Base-by-base conservation (phyloP, 2,113 vertebrate species). In the Eretmodus cyanostictus region DNA sequence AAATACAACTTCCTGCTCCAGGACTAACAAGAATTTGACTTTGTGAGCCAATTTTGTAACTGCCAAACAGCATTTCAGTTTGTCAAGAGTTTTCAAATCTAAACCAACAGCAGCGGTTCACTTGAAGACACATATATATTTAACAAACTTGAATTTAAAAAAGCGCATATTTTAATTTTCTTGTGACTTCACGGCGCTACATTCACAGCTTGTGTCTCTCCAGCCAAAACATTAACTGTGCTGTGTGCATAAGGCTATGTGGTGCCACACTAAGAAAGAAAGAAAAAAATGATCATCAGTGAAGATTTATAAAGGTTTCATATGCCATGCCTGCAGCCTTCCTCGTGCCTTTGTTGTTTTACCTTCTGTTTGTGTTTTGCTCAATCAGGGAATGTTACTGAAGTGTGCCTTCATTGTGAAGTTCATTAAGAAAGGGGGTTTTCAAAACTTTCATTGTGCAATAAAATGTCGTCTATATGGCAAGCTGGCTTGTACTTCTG, bases 1-100 rank as follows among this genome's bases (percentile, higher is more conserved):
- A 99, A 98, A 95, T 99, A 98, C 95, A 99, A 97, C 96, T 99
- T 98, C 95, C 93, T 99, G 87, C 96, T 99, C 90, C 94, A 97
- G 86, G 97, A 98, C 81, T 96, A 81, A 95, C 73, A 87, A 47
- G 34, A 42, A 45, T 54, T 17, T 68, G 8, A 45, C 68, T 81
- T 86, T 53, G 9, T 55, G 17, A 84, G 40, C 81, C 57, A 63
- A 38, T 81, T 73, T 31, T 83, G 5, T 19, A 19, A 66, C 89
- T 89, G 47, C 80, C 89, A 86, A 86, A 76, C 6, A 36, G 68
- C 27, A 4, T 24, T 49, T 55, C 4, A 16, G 45, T 76, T 54
- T 31, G 34, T 80, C 5, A 13, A 17, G 24, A 34, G 7, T 27
- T 73, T 83, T 66, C 17, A 87, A 55, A 51, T 8, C 38, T 19